Evolutionary conservation across 1,140 invertebrate genomes (phyloP).

Genomic region (Periplaneta americana): DNA sequence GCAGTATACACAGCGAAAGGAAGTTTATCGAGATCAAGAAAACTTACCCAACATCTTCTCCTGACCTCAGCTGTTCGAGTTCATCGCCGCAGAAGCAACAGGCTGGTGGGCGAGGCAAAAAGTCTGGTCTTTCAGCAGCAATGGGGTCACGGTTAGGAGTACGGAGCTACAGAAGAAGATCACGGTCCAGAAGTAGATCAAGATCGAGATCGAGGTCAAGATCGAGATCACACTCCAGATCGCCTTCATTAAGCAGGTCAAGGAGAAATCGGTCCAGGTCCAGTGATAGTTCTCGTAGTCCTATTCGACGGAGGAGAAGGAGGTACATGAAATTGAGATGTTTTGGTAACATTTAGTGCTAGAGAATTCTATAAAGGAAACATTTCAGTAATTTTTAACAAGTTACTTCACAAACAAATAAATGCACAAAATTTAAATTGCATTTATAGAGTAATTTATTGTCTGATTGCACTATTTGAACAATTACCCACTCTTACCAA

Average conservation of each 20-base stretch:
- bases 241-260: constrained; percentile 21
- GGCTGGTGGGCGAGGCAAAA: constrained; percentile 23
- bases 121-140: constrained; percentile 44
- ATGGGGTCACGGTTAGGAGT: constrained; percentile 47
- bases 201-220: constrained; percentile 34
- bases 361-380: too few species aligned
- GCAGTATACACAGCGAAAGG: constrained; percentile 67
- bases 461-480: too few species aligned
- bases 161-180: constrained; percentile 18
- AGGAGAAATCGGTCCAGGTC: constrained; percentile 10
- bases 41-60: not conserved
- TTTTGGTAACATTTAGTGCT: too few species aligned
- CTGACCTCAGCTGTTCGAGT: not conserved
- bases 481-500: too few species aligned
- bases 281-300: constrained; percentile 14
- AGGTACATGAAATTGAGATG: constrained; percentile 1
- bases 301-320: constrained; percentile 16
- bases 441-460: too few species aligned
- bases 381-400: too few species aligned
- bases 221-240: constrained; percentile 44
- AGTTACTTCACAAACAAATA: too few species aligned
- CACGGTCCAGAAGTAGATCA: constrained; percentile 23
- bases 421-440: too few species aligned
- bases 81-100: not conserved
- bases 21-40: constrained; percentile 47